A percentile compares a stretch with the other conserved stretches of the same genome.
Conservation (phyloP, 2,797 vertebrate genomes). For the Spheniscus humboldti region DNA sequence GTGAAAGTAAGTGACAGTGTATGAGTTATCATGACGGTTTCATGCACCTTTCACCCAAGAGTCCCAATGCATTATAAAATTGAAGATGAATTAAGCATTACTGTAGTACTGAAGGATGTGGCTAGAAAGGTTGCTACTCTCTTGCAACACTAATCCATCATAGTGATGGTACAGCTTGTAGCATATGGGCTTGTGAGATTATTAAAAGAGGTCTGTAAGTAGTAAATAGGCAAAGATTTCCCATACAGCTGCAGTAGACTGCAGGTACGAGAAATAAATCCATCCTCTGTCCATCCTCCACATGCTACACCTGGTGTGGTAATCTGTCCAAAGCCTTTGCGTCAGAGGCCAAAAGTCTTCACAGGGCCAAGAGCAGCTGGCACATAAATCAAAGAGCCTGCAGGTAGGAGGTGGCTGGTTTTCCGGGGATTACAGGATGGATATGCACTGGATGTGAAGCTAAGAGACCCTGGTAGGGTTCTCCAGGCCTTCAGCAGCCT, state of each 20-base stretch:
- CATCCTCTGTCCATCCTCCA: not conserved
- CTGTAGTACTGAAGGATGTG: not conserved
- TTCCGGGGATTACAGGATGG: not conserved
- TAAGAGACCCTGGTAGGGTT: not conserved
- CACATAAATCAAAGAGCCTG: not conserved
- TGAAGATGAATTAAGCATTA: not conserved
- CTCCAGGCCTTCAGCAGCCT: not conserved
- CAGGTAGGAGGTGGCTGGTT: not conserved
- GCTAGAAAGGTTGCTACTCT: not conserved
- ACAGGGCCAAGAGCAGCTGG: not conserved
- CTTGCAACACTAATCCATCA: not conserved
- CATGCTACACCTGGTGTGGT: not conserved
- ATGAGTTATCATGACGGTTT: conserved; percentile 27
- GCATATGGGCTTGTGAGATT: not conserved
- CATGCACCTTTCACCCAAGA: conserved; percentile 10
- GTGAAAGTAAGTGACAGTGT: conserved; percentile 87
- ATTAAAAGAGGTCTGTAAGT: not conserved
- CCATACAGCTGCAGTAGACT: not conserved
- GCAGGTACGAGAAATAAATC: not conserved
- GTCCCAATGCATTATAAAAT: conserved; percentile 27
- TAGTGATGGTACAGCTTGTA: not conserved
- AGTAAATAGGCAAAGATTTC: not conserved
- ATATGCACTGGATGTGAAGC: not conserved
- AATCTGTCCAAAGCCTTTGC: not conserved
- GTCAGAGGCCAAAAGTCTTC: not conserved